Evolutionary conservation across 2,888 invertebrate genomes (phyloP).

Genomic region (Pteria penguin): DNA sequence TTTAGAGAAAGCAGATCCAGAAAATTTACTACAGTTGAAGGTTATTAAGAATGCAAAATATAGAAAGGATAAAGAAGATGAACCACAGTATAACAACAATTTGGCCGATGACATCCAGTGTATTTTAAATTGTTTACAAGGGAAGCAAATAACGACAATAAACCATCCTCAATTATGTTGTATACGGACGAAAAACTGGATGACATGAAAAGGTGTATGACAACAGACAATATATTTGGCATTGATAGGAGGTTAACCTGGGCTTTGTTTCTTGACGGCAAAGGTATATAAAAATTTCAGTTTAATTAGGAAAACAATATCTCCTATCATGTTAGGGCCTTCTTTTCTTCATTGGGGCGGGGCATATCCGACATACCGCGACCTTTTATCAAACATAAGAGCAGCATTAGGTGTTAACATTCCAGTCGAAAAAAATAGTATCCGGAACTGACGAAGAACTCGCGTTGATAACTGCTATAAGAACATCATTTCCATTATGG

Average conservation of each 20-base stretch:
- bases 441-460: constrained; percentile 46
- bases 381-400: constrained; percentile 18
- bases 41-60: constrained; percentile 23
- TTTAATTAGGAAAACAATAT: constrained; percentile 9
- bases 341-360: constrained; percentile 31
- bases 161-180: constrained; percentile 11
- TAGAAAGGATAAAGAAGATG: neutral
- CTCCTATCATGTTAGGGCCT: constrained; percentile 27
- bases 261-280: constrained; percentile 18
- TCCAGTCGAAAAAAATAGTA: constrained; percentile 12
- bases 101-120: constrained; percentile 19
- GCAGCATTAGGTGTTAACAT: constrained; percentile 10
- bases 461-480: constrained; percentile 37
- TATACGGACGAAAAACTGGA: constrained; percentile 28
- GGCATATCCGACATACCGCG: constrained; percentile 5
- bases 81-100: neutral
- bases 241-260: constrained; percentile 29
- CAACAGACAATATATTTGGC: constrained; percentile 14
- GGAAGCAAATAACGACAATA: constrained; percentile 10
- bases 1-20: no score
- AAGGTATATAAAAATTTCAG: constrained; percentile 14
- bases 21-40: no score
- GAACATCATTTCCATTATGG: constrained; percentile 14
- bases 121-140: neutral
- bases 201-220: constrained; percentile 16